Percentiles rank a stretch among this genome's conserved stretches.
Conservation (phyloP, 2,113 vertebrate species). For the Scopus umbretta region DNA sequence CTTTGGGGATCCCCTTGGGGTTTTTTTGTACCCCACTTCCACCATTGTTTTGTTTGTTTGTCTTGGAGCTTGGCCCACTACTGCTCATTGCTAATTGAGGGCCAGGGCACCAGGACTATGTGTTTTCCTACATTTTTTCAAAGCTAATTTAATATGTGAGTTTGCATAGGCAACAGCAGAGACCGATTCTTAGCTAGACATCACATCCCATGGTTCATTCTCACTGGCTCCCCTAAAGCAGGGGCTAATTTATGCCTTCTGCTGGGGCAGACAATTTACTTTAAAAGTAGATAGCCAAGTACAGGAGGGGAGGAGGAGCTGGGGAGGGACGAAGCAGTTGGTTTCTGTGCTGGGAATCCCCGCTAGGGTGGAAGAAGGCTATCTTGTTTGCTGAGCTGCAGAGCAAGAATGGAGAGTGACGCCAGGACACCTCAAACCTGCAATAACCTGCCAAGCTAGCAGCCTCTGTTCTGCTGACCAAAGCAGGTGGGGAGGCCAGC, state of each 20-base stretch:
- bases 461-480: rapidly evolving
- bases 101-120: no score
- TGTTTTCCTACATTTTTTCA: not conserved
- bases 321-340: not conserved
- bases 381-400: not conserved
- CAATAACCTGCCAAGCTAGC: not conserved
- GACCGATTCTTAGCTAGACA: not conserved
- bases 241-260: not conserved
- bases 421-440: rapidly evolving
- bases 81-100: not conserved
- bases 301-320: not conserved
- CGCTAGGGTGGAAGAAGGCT: rapidly evolving
- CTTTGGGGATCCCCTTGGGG: not conserved
- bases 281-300: not conserved
- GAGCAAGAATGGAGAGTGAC: not conserved
- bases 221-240: not conserved
- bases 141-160: not conserved
- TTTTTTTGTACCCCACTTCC: not conserved
- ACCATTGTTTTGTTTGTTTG: not conserved
- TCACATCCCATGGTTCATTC: not conserved
- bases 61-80: not conserved
- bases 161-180: not conserved
- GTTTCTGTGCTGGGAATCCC: not conserved
- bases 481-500: not conserved
- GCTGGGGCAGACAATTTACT: not conserved